Conservation (phyloP, 64 coral and sea anemone genomes). For the Dendrophyllia cribrosa region DNA sequence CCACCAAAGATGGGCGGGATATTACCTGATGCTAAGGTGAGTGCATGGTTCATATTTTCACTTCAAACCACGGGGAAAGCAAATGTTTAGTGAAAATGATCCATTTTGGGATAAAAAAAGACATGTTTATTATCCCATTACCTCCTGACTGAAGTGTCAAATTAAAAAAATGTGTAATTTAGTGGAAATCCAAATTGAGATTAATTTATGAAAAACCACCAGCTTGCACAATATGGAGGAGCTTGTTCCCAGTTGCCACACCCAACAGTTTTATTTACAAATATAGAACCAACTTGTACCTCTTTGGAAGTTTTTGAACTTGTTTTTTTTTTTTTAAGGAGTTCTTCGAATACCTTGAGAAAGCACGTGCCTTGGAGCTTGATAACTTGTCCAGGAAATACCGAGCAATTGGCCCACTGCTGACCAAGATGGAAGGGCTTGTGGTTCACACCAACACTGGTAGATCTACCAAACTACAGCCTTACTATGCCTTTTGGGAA, state of each 20-base stretch:
- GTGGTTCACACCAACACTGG: constrained; percentile 97
- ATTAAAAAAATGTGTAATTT: too few species aligned
- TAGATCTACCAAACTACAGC: constrained; percentile 89
- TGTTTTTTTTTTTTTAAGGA: constrained; percentile 57
- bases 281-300: too few species aligned
- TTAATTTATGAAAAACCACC: too few species aligned
- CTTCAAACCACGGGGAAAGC: too few species aligned
- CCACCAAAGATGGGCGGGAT: constrained; percentile 67
- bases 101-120: too few species aligned
- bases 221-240: too few species aligned
- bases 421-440: constrained; percentile 99
- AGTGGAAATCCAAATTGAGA: too few species aligned
- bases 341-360: constrained; percentile 94
- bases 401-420: constrained; percentile 91
- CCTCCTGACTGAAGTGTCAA: too few species aligned
- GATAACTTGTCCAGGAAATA: constrained; percentile 93
- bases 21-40: constrained; percentile 90
- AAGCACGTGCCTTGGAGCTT: constrained; percentile 71
- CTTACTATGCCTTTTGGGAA: constrained; percentile 97
- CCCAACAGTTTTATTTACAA: too few species aligned
- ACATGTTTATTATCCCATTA: too few species aligned
- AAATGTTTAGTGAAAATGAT: not conserved
- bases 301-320: not conserved
- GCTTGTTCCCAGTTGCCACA: too few species aligned
- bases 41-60: not conserved